Conservation (phyloP, 2,888 invertebrate species). For the Falcaria lacertinaria region DNA sequence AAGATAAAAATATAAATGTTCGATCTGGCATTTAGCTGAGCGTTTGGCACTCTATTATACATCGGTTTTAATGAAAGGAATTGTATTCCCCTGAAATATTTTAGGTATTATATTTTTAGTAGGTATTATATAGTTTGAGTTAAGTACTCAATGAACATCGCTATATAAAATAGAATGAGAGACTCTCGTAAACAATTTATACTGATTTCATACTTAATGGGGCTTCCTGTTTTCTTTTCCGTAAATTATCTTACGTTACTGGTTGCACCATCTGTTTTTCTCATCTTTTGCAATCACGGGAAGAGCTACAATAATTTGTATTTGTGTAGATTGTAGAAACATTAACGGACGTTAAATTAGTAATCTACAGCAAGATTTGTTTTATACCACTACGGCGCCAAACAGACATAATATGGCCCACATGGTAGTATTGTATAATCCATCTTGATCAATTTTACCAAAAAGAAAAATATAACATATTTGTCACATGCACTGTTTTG, state of each 20-base stretch:
- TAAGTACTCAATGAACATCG: not conserved
- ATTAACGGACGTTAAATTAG: too few relatives aligned
- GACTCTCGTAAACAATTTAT: not conserved
- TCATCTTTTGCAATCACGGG: constrained; percentile 29
- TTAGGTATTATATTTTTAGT: constrained; percentile 19
- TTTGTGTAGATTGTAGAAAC: too few relatives aligned
- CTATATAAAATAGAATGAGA: not conserved
- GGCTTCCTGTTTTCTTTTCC: constrained; percentile 32
- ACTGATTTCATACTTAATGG: not conserved
- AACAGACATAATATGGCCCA: too few relatives aligned
- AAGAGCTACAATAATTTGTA: constrained; percentile 33
- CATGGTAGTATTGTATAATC: too few relatives aligned
- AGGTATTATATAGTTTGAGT: too few relatives aligned
- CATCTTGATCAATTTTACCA: too few relatives aligned
- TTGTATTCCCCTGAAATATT: constrained; percentile 34
- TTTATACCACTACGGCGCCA: too few relatives aligned
- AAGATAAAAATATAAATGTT: constrained; percentile 16
- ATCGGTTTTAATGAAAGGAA: constrained; percentile 48
- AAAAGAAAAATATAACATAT: too few relatives aligned
- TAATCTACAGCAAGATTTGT: too few relatives aligned
- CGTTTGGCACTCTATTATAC: too few relatives aligned
- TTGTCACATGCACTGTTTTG: too few relatives aligned
- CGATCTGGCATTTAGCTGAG: constrained; percentile 12
- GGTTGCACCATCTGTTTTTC: constrained; percentile 43
- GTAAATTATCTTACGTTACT: constrained; percentile 41